Percentiles rank a stretch among this genome's conserved stretches.
phyloP scores from a whole-genome alignment of 2,113 vertebrate genomes.

The Ictalurus punctatus region DNA sequence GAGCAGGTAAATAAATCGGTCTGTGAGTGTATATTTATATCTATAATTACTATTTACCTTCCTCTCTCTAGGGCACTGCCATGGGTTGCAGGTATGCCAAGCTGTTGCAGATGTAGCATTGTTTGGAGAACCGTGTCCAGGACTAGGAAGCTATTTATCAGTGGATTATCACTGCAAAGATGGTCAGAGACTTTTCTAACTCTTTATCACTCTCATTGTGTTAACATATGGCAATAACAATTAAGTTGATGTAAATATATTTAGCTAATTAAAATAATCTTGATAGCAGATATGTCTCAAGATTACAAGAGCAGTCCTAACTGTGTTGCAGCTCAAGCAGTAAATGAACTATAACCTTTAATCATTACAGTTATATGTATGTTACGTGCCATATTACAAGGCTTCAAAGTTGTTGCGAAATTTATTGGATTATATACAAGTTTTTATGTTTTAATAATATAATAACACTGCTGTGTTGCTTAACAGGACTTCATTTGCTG shows the following conservation, averaged over 20 bases:
- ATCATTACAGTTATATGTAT: conserved; percentile 3
- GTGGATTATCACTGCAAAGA: conserved; percentile 86
- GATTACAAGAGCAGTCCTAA: not conserved
- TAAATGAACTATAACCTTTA: conserved; percentile 16
- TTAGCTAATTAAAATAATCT: not conserved
- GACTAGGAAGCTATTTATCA: conserved; percentile 83
- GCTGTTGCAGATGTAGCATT: conserved; percentile 73
- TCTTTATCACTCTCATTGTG: conserved; percentile 3
- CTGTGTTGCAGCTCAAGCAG: not conserved
- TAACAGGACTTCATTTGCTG: conserved; percentile 80
- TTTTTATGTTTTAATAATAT: not conserved
- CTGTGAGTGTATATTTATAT: not conserved
- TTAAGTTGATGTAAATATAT: not conserved
- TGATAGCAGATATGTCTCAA: not conserved
- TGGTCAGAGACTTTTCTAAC: conserved; percentile 71
- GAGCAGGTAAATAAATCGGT: not conserved
- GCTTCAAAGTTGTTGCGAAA: not conserved
- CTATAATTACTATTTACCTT: conserved; percentile 17
- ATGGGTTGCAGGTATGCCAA: conserved; percentile 87
- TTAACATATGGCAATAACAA: conserved; percentile 2
- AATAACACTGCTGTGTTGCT: not conserved
- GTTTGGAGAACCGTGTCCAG: conserved; percentile 85
- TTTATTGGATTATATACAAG: not conserved
- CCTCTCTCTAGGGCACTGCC: conserved; percentile 78
- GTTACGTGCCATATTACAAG: conserved; percentile 33